Conservation (phyloP, 1,140 invertebrate species). For the Melipona quadrifasciata region DNA sequence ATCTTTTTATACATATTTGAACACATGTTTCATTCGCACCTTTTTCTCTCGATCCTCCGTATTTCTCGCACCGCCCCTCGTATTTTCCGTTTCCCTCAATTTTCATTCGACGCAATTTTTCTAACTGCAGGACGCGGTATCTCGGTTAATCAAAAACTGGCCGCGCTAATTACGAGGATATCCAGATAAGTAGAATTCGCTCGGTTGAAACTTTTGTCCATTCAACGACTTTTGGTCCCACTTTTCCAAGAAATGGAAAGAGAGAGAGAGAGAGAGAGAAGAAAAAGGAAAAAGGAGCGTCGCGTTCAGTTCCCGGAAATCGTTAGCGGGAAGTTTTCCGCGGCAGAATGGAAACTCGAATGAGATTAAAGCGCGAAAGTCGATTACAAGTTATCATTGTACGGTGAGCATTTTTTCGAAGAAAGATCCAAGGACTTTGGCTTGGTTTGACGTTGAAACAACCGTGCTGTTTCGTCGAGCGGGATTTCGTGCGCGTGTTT, state of each 20-base stretch:
- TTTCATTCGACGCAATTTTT: neutral
- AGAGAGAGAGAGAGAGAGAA: neutral
- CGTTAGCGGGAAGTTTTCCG: neutral
- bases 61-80: too few relatives aligned
- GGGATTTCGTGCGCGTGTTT: neutral
- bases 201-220: neutral
- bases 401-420: neutral
- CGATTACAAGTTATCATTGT: slow-evolving; percentile 21
- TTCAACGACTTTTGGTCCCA: neutral
- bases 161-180: neutral
- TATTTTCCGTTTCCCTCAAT: neutral
- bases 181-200: neutral
- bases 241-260: neutral
- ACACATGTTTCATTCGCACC: too few relatives aligned
- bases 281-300: neutral
- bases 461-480: neutral
- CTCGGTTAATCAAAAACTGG: neutral
- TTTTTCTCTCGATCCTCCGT: neutral
- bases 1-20: too few relatives aligned
- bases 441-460: neutral
- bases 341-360: neutral
- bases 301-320: neutral
- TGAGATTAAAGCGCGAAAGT: slow-evolving; percentile 31
- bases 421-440: neutral
- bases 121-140: neutral